A percentile compares a stretch with the other conserved stretches of the same genome.
Conservation (phyloP, 2,113 vertebrate genomes). For the Alethe diademata region DNA sequence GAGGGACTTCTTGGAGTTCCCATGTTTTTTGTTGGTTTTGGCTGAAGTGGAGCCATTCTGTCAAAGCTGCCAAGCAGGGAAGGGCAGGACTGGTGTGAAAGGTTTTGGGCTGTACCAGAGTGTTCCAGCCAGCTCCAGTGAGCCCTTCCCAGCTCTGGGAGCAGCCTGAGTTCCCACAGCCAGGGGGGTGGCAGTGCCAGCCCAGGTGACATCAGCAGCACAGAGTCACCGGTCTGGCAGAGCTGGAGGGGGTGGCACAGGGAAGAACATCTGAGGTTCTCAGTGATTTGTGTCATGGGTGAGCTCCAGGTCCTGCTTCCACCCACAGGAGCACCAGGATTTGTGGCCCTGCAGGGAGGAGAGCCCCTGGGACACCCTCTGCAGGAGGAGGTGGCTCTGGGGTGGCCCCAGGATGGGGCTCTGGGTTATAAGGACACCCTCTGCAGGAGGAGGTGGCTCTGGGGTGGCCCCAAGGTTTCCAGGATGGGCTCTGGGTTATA, state of each 20-base stretch:
- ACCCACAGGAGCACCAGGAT: background rate
- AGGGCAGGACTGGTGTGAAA: background rate
- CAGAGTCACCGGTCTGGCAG: fast-evolving
- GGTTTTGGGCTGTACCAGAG: fast-evolving
- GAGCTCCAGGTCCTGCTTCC: background rate
- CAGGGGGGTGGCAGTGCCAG: background rate
- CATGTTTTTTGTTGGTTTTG: background rate
- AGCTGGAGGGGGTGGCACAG: background rate
- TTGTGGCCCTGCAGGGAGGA: background rate
- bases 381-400: too few species aligned
- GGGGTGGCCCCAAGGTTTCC: too few species aligned
- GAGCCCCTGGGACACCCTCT: too few species aligned
- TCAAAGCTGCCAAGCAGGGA: background rate
- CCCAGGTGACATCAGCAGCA: background rate
- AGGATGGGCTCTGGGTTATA: too few species aligned
- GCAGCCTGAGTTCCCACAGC: fast-evolving
- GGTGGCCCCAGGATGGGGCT: too few species aligned
- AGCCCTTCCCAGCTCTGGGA: background rate
- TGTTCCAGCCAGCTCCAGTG: fast-evolving
- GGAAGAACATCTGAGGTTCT: too few species aligned
- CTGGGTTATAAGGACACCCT: background rate
- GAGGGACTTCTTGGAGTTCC: background rate
- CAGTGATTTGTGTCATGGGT: background rate
- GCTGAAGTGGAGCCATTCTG: background rate
- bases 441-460: fast-evolving